Percentiles rank a stretch among this genome's conserved stretches.
These are phyloP conservation scores for Lycopodina hypogea DNA, from an alignment of 37 sponge, comb jelly and placozoan genomes.

Conservation along the genomic window DNA sequence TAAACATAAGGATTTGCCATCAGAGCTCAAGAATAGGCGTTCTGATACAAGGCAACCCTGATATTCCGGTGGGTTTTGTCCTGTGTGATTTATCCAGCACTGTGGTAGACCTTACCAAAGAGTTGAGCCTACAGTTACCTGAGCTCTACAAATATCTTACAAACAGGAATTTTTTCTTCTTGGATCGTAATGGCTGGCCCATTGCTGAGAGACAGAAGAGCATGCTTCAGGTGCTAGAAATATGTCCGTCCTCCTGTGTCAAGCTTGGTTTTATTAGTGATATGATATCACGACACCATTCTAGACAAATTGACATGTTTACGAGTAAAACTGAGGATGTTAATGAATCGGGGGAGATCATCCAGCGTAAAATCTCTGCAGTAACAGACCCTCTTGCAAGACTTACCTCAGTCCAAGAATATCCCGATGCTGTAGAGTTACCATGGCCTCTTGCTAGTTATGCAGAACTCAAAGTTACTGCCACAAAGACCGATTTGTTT, in stretches of 20 bases:
- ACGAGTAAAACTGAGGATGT: too few relatives aligned
- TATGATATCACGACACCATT: too few relatives aligned
- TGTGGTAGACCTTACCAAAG: constrained; percentile 16
- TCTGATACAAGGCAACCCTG: constrained; percentile 20
- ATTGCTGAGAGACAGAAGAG: constrained; percentile 51
- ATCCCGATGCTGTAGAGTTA: background rate
- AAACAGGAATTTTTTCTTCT: constrained; percentile 9
- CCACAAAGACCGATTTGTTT: background rate
- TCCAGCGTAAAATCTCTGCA: too few relatives aligned
- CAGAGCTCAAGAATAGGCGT: constrained; percentile 32
- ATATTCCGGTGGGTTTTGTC: constrained; percentile 55
- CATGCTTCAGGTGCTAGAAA: constrained; percentile 31
- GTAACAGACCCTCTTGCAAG: too few relatives aligned
- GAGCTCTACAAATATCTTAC: constrained; percentile 10
- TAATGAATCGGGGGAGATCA: too few relatives aligned
- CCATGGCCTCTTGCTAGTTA: background rate
- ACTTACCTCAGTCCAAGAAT: too few relatives aligned
- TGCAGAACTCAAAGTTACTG: background rate
- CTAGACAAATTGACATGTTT: too few relatives aligned
- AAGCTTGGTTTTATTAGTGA: constrained; percentile 8
- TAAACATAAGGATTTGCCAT: constrained; percentile 26
- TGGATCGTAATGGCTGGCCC: constrained; percentile 84
- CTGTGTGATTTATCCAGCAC: constrained; percentile 19
- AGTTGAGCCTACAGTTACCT: constrained; percentile 48
- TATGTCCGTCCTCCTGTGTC: background rate